These are phyloP conservation scores for Omphaloscelis lunosa DNA, from an alignment of 2,888 invertebrate genomes.

Conservation along the genomic window DNA sequence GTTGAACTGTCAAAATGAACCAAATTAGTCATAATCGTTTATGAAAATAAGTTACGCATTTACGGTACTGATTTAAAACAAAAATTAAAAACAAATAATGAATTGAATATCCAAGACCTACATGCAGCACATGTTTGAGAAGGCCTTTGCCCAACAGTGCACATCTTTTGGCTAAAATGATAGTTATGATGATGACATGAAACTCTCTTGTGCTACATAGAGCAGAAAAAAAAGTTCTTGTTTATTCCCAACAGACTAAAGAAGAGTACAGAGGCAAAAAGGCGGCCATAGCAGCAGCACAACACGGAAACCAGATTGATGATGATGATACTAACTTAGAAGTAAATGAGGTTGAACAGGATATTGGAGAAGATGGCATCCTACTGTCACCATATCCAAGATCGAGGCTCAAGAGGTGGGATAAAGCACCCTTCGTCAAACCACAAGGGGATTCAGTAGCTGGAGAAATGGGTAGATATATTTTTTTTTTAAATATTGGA, in stretches of 20 bases:
- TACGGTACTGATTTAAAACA: too few relatives aligned
- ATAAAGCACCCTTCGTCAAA: constrained; percentile 92
- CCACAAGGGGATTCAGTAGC: constrained; percentile 92
- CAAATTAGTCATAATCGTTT: too few relatives aligned
- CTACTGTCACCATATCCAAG: constrained; percentile 80
- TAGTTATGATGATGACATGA: not conserved
- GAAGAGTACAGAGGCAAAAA: constrained; percentile 85
- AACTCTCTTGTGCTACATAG: too few relatives aligned
- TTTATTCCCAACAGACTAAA: constrained; percentile 56
- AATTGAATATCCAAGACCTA: not conserved
- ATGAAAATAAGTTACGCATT: too few relatives aligned
- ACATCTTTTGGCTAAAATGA: not conserved
- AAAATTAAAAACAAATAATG: too few relatives aligned
- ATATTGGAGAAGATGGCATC: constrained; percentile 81
- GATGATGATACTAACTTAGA: constrained; percentile 84
- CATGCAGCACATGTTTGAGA: not conserved
- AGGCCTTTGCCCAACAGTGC: not conserved
- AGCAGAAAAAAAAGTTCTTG: not conserved
- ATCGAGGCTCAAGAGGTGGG: constrained; percentile 92
- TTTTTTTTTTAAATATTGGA: not conserved
- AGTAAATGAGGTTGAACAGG: constrained; percentile 81
- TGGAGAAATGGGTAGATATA: constrained; percentile 96
- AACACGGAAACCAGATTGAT: constrained; percentile 75
- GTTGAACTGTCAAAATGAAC: too few relatives aligned
- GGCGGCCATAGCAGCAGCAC: constrained; percentile 86